A percentile compares a stretch with the other conserved stretches of the same genome.
phyloP scores from a whole-genome alignment of 1,140 invertebrate species.

The Drosophila tropicalis region DNA sequence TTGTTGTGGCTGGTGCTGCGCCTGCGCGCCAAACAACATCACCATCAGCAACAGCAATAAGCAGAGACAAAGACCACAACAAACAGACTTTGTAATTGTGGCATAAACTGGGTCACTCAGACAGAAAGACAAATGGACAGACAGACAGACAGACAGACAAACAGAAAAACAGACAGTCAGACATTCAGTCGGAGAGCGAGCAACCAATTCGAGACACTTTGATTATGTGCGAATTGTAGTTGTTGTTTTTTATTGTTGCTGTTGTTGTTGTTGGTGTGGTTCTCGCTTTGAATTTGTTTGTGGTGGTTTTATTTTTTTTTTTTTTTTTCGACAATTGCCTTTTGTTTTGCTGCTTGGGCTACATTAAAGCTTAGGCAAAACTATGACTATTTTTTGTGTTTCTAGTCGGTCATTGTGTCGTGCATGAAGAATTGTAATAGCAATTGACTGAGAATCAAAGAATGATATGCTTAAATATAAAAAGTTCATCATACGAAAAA shows the following conservation, averaged over 20 bases:
- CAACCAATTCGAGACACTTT: constrained; percentile 47
- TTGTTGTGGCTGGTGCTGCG: constrained; percentile 49
- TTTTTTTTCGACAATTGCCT: constrained; percentile 59
- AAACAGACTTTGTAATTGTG: constrained; percentile 72
- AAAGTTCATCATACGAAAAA: too few species aligned
- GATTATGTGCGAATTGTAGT: constrained; percentile 47
- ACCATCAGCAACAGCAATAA: constrained; percentile 19
- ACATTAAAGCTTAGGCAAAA: constrained; percentile 64
- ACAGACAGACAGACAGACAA: constrained; percentile 21
- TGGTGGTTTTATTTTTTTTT: constrained; percentile 43
- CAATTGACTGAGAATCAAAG: constrained; percentile 52
- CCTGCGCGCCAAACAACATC: constrained; percentile 57
- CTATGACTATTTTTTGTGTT: constrained; percentile 12
- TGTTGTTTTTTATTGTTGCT: constrained; percentile 29
- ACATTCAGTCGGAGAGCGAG: constrained; percentile 32
- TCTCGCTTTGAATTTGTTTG: constrained; percentile 25
- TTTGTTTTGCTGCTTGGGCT: constrained; percentile 52
- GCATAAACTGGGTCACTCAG: constrained; percentile 74
- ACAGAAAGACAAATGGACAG: constrained; percentile 16
- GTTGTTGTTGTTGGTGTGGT: constrained; percentile 27
- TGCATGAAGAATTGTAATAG: constrained; percentile 46
- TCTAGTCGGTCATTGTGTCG: constrained; percentile 61
- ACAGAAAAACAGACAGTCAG: constrained; percentile 6
- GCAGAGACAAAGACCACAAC: constrained; percentile 43
- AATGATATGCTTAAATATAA: constrained; percentile 22